These are phyloP conservation scores for Darevskia mixta DNA, from an alignment of 2,797 vertebrate species.

Conservation along the genomic window DNA sequence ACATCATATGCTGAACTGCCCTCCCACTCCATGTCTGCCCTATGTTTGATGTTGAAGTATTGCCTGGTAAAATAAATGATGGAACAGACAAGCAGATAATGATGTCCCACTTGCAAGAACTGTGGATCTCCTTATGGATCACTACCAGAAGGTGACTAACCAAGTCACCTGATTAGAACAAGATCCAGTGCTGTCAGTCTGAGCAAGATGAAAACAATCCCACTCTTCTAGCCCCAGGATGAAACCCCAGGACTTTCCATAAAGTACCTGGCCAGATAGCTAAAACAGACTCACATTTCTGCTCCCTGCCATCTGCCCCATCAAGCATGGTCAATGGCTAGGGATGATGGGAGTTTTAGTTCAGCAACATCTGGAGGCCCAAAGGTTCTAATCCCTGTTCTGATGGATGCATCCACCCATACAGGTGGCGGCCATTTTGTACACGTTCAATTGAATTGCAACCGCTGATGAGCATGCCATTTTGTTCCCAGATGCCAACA, in stretches of 20 bases:
- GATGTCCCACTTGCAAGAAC: neutral
- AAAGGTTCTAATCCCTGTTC: neutral
- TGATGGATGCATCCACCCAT: neutral
- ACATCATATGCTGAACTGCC: neutral
- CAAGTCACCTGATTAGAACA: neutral
- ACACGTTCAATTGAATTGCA: no score
- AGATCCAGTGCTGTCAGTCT: neutral
- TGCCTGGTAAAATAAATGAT: neutral
- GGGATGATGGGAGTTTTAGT: no score
- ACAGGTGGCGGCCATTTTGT: no score
- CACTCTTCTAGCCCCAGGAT: neutral
- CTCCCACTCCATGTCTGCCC: neutral
- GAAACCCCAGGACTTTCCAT: neutral
- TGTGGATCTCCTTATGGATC: neutral
- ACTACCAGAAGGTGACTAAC: neutral
- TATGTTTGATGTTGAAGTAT: neutral
- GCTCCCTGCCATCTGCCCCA: neutral
- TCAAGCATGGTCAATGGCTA: no score
- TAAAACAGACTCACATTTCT: neutral
- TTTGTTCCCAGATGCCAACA: no score
- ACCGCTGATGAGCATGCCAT: no score
- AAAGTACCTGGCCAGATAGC: neutral
- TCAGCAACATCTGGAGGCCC: no score
- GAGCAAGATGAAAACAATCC: neutral
- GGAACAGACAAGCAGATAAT: neutral